Conservation (phyloP, 2,888 invertebrate species). For the Orgyia antiqua region DNA sequence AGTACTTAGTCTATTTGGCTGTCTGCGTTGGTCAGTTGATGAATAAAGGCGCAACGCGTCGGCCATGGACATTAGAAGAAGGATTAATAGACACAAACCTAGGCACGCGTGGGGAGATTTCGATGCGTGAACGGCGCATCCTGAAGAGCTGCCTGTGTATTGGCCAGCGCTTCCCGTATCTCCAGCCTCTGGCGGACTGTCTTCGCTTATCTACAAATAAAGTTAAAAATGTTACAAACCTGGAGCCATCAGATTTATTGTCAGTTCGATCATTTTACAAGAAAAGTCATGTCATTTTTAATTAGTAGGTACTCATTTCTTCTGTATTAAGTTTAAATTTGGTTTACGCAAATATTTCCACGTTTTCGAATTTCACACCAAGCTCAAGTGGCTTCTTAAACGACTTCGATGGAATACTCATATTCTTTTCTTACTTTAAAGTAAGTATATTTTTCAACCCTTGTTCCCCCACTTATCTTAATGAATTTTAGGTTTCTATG, state of each 20-base stretch:
- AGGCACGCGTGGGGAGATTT: slow-evolving; percentile 59
- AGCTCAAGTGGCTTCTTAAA: no score
- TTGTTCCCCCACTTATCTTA: no score
- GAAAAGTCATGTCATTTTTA: no score
- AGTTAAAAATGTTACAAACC: slow-evolving; percentile 10
- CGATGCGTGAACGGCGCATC: slow-evolving; percentile 56
- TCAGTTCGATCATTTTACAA: background rate
- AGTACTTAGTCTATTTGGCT: slow-evolving; percentile 46
- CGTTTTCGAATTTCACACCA: no score
- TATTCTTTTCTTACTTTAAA: no score
- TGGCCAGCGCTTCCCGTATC: slow-evolving; percentile 34
- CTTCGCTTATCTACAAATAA: slow-evolving; percentile 61
- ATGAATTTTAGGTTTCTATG: no score
- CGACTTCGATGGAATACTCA: no score
- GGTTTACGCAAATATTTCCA: no score
- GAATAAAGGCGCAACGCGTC: slow-evolving; percentile 32
- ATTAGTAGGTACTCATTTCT: no score
- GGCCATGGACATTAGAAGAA: slow-evolving; percentile 53
- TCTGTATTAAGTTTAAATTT: no score
- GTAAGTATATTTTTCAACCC: no score
- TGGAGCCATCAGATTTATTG: background rate
- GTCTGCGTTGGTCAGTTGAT: slow-evolving; percentile 32
- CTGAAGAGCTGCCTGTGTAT: slow-evolving; percentile 38
- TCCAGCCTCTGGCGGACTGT: slow-evolving; percentile 39
- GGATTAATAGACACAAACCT: slow-evolving; percentile 73